Conservation (phyloP, 64 coral and sea anemone genomes). For the Actinia equina region DNA sequence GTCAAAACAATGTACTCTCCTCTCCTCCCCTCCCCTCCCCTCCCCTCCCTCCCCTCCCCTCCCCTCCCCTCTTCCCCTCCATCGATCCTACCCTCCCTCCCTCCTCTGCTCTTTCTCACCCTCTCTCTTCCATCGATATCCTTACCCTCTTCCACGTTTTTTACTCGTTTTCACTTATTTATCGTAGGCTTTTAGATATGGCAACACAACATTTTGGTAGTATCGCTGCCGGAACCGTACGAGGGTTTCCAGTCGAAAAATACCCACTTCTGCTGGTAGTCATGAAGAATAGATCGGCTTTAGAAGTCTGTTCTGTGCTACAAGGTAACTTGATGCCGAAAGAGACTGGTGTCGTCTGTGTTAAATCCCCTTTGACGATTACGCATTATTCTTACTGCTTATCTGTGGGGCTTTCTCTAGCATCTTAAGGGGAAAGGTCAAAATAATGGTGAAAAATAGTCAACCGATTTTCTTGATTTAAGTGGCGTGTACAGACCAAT, state of each 20-base stretch:
- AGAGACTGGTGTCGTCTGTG: no score
- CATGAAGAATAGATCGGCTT: constrained; percentile 86
- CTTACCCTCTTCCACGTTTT: not conserved
- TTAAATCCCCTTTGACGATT: no score
- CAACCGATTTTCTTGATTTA: no score
- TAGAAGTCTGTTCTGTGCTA: constrained; percentile 91
- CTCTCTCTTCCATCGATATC: not conserved
- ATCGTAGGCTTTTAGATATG: constrained; percentile 83
- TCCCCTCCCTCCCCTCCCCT: not conserved
- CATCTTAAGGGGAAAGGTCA: no score
- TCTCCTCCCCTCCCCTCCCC: not conserved
- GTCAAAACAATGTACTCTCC: not conserved
- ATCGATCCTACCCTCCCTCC: no score
- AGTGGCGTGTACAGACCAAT: no score
- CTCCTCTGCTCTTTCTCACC: not conserved
- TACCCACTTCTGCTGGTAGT: constrained; percentile 84
- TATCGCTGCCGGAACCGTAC: constrained; percentile 69
- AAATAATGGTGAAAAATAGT: no score
- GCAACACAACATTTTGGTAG: constrained; percentile 89
- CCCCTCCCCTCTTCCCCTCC: not conserved
- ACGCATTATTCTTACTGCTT: no score
- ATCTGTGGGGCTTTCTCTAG: no score
- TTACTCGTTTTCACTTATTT: not conserved
- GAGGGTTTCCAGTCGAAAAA: constrained; percentile 75
- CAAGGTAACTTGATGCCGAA: constrained; percentile 57